Evolutionary conservation across 2,888 invertebrate species (phyloP).

Genomic region (Tridacna crocea): DNA sequence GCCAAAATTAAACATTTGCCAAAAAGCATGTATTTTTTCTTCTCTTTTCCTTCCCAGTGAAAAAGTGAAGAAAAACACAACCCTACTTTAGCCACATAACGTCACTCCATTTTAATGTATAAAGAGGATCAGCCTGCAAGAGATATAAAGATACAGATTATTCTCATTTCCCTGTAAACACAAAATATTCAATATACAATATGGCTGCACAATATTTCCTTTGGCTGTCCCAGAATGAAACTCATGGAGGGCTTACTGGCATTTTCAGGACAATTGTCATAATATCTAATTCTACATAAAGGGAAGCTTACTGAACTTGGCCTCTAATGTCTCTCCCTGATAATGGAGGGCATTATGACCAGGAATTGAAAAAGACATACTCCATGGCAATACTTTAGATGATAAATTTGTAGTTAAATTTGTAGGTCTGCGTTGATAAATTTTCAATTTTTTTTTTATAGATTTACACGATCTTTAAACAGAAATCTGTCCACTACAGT

Average conservation of each 20-base stretch:
- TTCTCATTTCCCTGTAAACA: conserved; percentile 47
- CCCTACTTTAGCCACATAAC: conserved; percentile 53
- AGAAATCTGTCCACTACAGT: too few relatives aligned
- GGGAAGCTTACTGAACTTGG: conserved; percentile 4
- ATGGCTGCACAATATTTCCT: conserved; percentile 32
- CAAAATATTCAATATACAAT: conserved; percentile 46
- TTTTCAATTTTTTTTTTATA: too few relatives aligned
- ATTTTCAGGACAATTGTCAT: conserved; percentile 21
- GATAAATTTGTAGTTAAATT: background rate
- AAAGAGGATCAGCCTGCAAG: conserved; percentile 44
- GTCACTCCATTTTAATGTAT: conserved; percentile 60
- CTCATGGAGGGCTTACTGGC: conserved; percentile 72
- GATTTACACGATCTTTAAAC: too few relatives aligned
- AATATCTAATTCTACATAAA: background rate
- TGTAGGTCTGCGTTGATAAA: too few relatives aligned
- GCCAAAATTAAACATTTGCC: conserved; percentile 49
- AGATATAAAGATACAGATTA: conserved; percentile 39
- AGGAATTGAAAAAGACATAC: conserved; percentile 32
- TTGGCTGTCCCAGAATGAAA: conserved; percentile 69
- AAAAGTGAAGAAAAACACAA: conserved; percentile 60
- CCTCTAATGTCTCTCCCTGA: conserved; percentile 67
- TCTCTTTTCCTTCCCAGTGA: conserved; percentile 65
- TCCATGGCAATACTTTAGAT: conserved; percentile 32
- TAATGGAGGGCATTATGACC: conserved; percentile 64
- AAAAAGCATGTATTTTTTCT: conserved; percentile 48